Percentiles rank a stretch among this genome's conserved stretches.
phyloP scores from a whole-genome alignment of 2,113 vertebrate species.

The Brachypteracias leptosomus region DNA sequence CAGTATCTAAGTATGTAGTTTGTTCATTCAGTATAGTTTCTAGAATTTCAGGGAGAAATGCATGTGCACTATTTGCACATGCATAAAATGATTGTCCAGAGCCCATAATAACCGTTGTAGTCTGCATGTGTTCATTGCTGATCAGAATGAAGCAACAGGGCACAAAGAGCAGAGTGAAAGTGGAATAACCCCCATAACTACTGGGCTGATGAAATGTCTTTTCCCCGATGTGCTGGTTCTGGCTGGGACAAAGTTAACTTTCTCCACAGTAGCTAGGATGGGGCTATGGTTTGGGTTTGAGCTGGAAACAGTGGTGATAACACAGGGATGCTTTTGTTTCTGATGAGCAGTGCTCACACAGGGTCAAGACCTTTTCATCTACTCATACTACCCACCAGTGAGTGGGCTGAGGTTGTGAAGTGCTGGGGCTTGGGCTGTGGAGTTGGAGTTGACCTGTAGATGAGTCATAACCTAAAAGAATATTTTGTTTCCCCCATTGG shows the following conservation, averaged over 20 bases:
- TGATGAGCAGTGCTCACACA: background rate
- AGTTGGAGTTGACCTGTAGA: too few relatives aligned
- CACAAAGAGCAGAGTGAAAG: background rate
- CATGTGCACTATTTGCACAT: background rate
- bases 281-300: background rate
- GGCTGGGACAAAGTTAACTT: background rate
- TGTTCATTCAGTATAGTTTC: background rate
- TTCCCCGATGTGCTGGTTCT: background rate
- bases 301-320: background rate
- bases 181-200: background rate
- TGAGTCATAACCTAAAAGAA: too few relatives aligned
- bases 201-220: background rate
- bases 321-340: background rate
- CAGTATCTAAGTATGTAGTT: background rate
- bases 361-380: background rate
- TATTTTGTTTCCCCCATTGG: too few relatives aligned
- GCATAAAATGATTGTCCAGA: background rate
- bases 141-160: background rate
- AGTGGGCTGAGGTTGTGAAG: background rate
- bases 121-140: background rate
- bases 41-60: background rate
- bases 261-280: background rate
- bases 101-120: fast-evolving
- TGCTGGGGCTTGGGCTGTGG: too few relatives aligned
- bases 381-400: background rate